Conservation (phyloP, 2,113 vertebrate genomes). For the Paradisaea rubra region DNA sequence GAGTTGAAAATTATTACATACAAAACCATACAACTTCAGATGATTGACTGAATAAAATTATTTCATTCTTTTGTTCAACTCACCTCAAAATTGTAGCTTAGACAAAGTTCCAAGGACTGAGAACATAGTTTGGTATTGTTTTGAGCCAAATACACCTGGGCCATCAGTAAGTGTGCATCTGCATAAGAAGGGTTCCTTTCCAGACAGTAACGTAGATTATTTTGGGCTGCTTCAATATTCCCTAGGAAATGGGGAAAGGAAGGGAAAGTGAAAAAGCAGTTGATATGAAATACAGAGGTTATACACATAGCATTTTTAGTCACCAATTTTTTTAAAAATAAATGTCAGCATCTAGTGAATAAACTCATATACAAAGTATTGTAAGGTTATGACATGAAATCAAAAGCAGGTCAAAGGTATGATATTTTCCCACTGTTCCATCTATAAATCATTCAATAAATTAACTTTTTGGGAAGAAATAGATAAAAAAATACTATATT, state of each 20-base stretch:
- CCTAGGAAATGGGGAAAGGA: conserved; percentile 60
- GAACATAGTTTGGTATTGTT: conserved; percentile 83
- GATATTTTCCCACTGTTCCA: neutral
- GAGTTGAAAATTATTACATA: neutral
- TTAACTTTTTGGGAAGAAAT: neutral
- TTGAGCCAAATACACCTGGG: conserved; percentile 89
- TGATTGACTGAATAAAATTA: neutral
- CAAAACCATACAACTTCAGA: neutral
- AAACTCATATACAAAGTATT: neutral
- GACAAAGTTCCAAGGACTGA: conserved; percentile 91
- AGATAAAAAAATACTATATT: neutral
- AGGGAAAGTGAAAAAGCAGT: neutral
- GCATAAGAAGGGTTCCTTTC: conserved; percentile 85
- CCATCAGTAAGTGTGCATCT: conserved; percentile 92
- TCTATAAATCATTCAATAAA: neutral
- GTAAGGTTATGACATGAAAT: neutral
- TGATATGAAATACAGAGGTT: neutral
- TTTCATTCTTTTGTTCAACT: conserved; percentile 4
- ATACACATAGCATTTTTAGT: neutral
- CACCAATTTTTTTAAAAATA: neutral
- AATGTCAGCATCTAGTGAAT: neutral
- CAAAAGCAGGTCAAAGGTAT: neutral
- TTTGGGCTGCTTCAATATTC: conserved; percentile 82
- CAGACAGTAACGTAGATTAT: conserved; percentile 81
- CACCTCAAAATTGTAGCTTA: conserved; percentile 95